Base-by-base conservation (phyloP, 2,888 invertebrate species). In the Serrognathus titanus region DNA sequence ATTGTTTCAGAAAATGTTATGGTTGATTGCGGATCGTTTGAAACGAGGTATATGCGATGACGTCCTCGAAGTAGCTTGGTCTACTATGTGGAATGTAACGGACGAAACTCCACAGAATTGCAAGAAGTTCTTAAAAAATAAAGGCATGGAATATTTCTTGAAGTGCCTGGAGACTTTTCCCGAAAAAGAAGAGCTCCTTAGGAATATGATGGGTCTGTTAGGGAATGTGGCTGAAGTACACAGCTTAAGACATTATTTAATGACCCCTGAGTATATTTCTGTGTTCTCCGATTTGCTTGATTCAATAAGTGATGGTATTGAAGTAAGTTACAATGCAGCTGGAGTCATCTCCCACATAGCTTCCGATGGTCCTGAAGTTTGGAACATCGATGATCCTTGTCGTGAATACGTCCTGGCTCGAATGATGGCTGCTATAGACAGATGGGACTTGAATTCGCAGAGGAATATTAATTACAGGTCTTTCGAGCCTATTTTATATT, bases 31-130 rank as follows among this genome's bases (percentile, higher is more conserved):
- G 53, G 88, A 91, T 71, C 86, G 95, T 49, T 80, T 95, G 58
- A 84, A 85, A 56, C 82, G 87, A 38, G 83, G 84, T 55, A 80
- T 89, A 40, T 96, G 94, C 73, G 97, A 98, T 76, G 97, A 98
- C 76, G 94, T 97, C 12, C 84, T 98, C 79, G 97, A 97, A 79
- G 94, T 96, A 11, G 94, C 97, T 3, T 98, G 98, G 98, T 96
- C 96, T 56, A 95, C 96, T n/a, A 92, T 98, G 91, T 98, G 97
- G 97, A 98, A 97, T 79, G 92, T 93, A 64, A 91, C 92, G 36
- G 97, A 98, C 76, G 97, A 98, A 80, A 97, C 97, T 9, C 92
- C 96, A 43, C 84, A 88, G 67, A 98, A 98, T 81, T 97, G 97
- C 80, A 84, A 88, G 75, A 83, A 91, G 69, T 98, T 98, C 80